A percentile compares a stretch with the other conserved stretches of the same genome.
Evolutionary conservation across 2,888 invertebrate genomes (phyloP).

Genomic region (Ormyrus thymus): DNA sequence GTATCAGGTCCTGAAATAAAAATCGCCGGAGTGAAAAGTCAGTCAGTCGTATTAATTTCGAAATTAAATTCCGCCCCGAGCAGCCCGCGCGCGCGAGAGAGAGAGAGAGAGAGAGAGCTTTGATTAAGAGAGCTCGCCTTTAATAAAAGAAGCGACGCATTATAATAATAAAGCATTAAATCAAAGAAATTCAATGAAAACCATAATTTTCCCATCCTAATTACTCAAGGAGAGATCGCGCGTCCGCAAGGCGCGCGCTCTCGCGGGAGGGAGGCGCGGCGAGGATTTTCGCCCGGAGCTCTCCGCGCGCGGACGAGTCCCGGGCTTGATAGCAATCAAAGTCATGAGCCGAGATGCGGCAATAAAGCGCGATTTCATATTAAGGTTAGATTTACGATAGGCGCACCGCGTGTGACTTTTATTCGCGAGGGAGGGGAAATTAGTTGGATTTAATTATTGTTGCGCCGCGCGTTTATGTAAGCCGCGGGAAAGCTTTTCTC

Average conservation of each 20-base stretch:
- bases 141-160: slow-evolving; percentile 35
- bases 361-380: slow-evolving; percentile 50
- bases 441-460: slow-evolving; percentile 46
- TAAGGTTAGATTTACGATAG: slow-evolving; percentile 50
- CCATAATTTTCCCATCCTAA: slow-evolving; percentile 51
- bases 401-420: slow-evolving; percentile 20
- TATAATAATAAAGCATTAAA: slow-evolving; percentile 44
- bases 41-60: slow-evolving; percentile 18
- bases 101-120: no score
- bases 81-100: not conserved
- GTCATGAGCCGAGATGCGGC: slow-evolving; percentile 28
- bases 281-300: slow-evolving; percentile 33
- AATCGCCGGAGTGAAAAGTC: not conserved
- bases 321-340: slow-evolving; percentile 47
- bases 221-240: slow-evolving; percentile 20
- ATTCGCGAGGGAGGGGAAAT: slow-evolving; percentile 22
- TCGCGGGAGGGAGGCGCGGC: not conserved
- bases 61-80: slow-evolving; percentile 40
- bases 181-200: slow-evolving; percentile 46
- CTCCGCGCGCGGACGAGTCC: not conserved
- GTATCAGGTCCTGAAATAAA: not conserved
- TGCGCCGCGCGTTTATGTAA: slow-evolving; percentile 14
- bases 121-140: slow-evolving; percentile 42
- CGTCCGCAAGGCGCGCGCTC: not conserved
- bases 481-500: not conserved